Percentiles rank a stretch among this genome's conserved stretches.
Evolutionary conservation across 1,140 invertebrate genomes (phyloP).

Genomic region (Lucilia sericata): DNA sequence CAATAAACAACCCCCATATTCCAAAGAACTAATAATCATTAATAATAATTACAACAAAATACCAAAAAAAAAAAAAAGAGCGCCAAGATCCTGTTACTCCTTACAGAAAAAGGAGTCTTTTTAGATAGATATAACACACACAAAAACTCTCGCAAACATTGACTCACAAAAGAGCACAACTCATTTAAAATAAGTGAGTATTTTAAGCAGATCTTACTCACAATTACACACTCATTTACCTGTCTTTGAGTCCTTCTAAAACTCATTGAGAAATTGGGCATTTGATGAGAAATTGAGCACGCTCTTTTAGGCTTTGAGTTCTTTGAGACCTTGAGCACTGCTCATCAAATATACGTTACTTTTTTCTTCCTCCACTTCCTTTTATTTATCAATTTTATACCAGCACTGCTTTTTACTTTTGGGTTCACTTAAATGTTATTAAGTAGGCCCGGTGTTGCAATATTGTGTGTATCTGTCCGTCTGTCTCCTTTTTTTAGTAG

Average conservation of each 20-base stretch:
- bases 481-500: not conserved
- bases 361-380: not conserved
- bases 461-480: not conserved
- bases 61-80: not conserved
- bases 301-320: not conserved
- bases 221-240: not conserved
- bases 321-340: not conserved
- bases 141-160: not conserved
- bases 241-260: not conserved
- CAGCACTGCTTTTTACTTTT: not conserved
- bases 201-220: not conserved
- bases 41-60: not conserved
- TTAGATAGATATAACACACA: not conserved
- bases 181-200: not conserved
- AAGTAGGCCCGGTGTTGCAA: constrained; percentile 9
- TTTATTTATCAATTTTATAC: not conserved
- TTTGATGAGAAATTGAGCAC: not conserved
- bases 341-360: constrained; percentile 2
- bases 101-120: not conserved
- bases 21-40: not conserved
- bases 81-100: not conserved
- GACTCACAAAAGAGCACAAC: not conserved
- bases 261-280: not conserved
- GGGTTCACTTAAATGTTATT: not conserved
- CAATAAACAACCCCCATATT: constrained; percentile 23